Conservation (phyloP, 2,797 vertebrate species). For the Macrochelys suwanniensis region DNA sequence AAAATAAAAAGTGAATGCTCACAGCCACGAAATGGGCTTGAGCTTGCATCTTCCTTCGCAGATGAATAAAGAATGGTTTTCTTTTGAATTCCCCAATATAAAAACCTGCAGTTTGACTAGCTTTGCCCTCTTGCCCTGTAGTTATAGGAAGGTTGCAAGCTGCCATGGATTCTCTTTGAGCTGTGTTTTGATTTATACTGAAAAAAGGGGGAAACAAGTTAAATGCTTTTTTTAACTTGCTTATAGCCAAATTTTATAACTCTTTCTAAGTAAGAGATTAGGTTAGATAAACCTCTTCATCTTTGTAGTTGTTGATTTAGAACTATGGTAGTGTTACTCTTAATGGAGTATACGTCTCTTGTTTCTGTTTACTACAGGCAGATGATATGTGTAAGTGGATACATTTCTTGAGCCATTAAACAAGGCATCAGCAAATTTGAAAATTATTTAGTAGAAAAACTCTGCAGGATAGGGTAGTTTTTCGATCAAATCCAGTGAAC, state of each 20-base stretch:
- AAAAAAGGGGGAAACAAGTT: not conserved
- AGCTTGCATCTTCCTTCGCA: not conserved
- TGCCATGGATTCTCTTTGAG: not conserved
- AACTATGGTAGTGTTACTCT: not conserved
- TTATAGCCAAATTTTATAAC: not conserved
- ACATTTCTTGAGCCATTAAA: not conserved
- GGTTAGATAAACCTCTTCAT: not conserved
- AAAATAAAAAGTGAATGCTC: not conserved
- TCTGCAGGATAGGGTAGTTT: not conserved
- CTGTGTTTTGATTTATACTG: not conserved
- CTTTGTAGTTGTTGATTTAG: not conserved
- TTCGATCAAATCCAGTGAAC: not conserved
- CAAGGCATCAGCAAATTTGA: not conserved
- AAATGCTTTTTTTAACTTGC: not conserved
- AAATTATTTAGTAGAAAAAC: not conserved
- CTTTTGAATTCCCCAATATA: not conserved
- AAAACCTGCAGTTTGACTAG: not conserved
- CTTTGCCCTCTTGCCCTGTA: not conserved
- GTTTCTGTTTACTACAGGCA: not conserved
- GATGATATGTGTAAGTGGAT: not conserved
- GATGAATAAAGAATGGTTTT: not conserved
- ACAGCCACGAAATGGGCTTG: not conserved
- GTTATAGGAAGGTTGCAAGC: not conserved
- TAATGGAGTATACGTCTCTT: not conserved
- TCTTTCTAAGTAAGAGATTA: not conserved